Evolutionary conservation across 35 echinoderm and acorn worm species (phyloP).

Genomic region (Patiria miniata): DNA sequence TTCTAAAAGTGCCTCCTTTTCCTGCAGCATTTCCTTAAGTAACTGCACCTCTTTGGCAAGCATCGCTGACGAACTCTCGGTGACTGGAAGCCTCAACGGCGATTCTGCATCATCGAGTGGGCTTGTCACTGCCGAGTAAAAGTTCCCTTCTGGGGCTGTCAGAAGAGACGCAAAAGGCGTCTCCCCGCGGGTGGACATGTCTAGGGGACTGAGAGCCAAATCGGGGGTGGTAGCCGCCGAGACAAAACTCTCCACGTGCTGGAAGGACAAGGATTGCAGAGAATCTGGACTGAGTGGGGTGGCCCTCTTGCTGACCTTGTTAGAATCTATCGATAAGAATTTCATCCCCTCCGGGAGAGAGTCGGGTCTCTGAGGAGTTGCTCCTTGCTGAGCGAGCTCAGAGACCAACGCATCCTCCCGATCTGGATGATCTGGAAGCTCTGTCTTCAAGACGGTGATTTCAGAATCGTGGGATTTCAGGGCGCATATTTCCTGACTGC

Average conservation of each 20-base stretch:
- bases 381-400: background rate
- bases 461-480: background rate
- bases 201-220: background rate
- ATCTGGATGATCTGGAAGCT: background rate
- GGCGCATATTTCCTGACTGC: background rate
- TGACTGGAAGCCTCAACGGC: conserved; percentile 17
- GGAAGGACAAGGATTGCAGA: background rate
- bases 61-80: background rate
- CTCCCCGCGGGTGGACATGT: conserved; percentile 41
- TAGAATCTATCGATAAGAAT: background rate
- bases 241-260: conserved; percentile 40
- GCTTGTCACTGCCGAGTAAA: conserved; percentile 81
- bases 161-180: conserved; percentile 55
- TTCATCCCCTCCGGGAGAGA: background rate
- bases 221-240: conserved; percentile 41
- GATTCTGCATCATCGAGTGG: conserved; percentile 56
- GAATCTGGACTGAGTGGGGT: background rate
- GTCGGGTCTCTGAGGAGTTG: background rate
- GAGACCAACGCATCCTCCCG: background rate
- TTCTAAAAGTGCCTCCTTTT: conserved; percentile 35
- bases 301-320: background rate
- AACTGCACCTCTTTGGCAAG: conserved; percentile 30
- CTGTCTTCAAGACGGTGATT: no score
- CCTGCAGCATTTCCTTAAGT: conserved; percentile 40
- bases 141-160: conserved; percentile 41